Conservation (phyloP, 2,113 vertebrate species). For the Cyphomyrus plagiostoma region DNA sequence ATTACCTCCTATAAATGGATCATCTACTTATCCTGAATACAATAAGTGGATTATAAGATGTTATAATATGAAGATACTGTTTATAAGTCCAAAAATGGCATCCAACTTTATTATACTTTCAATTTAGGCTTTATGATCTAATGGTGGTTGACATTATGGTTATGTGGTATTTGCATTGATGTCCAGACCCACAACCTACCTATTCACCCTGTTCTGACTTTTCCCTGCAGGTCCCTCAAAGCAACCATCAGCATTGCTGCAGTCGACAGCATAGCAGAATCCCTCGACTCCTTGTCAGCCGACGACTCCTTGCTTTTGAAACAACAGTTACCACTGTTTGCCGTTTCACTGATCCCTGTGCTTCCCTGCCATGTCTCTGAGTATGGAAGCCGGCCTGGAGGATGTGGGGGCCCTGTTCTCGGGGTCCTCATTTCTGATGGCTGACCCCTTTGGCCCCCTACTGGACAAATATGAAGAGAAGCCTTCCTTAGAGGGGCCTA, state of each 20-base stretch:
- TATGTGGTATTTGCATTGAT: background rate
- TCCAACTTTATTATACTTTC: background rate
- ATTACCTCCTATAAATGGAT: background rate
- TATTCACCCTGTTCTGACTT: background rate
- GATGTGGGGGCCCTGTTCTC: conserved; percentile 75
- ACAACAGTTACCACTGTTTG: conserved; percentile 1
- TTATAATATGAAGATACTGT: background rate
- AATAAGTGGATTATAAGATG: background rate
- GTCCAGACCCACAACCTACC: background rate
- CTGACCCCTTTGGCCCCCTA: conserved; percentile 66
- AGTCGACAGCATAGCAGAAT: conserved; percentile 61
- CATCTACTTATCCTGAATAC: background rate
- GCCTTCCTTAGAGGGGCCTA: conserved; percentile 61
- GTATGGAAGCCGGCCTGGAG: conserved; percentile 83
- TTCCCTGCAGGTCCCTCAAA: conserved; percentile 68
- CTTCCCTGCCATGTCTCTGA: conserved; percentile 68
- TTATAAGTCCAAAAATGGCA: background rate
- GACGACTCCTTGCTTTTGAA: conserved; percentile 35
- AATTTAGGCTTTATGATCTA: background rate
- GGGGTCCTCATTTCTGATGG: conserved; percentile 84
- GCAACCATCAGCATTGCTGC: conserved; percentile 83
- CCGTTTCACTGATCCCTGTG: conserved; percentile 20
- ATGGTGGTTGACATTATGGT: background rate
- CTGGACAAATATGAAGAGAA: conserved; percentile 55
- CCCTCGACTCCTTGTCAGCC: conserved; percentile 40